These are phyloP conservation scores for Homarus americanus DNA, from an alignment of 1,140 invertebrate species.

Conservation along the genomic window DNA sequence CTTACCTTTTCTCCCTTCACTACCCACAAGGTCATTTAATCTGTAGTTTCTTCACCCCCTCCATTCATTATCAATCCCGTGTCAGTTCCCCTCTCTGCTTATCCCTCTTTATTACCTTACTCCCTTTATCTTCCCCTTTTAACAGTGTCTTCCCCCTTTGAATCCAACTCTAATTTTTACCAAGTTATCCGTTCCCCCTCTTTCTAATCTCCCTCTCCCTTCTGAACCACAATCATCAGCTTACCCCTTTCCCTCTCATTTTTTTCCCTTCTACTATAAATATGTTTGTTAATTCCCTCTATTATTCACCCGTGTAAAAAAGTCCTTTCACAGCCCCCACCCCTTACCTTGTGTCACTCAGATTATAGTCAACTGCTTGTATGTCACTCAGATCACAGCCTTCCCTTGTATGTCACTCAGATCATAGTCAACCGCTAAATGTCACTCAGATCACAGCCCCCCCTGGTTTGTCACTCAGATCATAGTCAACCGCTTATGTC, in stretches of 20 bases:
- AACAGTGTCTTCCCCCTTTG: constrained; percentile 23
- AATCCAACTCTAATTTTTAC: constrained; percentile 19
- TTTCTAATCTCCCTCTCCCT: constrained; percentile 15
- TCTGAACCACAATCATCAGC: not conserved
- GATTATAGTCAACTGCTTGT: too few relatives aligned
- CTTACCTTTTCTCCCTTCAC: constrained; percentile 34
- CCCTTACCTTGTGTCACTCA: too few relatives aligned
- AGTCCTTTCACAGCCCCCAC: too few relatives aligned
- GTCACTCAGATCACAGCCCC: too few relatives aligned
- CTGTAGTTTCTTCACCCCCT: constrained; percentile 32
- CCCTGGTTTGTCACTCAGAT: too few relatives aligned
- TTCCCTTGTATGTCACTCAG: too few relatives aligned
- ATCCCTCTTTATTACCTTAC: constrained; percentile 45
- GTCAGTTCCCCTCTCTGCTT: constrained; percentile 39
- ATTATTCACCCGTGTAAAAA: not conserved
- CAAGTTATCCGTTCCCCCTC: constrained; percentile 6
- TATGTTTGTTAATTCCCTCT: constrained; percentile 4
- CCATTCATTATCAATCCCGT: constrained; percentile 47
- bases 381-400: too few relatives aligned
- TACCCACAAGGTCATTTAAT: constrained; percentile 20
- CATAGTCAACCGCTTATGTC: too few relatives aligned
- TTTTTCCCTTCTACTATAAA: not conserved
- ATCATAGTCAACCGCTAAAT: too few relatives aligned
- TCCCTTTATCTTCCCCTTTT: constrained; percentile 26
- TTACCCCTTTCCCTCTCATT: not conserved